Base-by-base conservation (phyloP, 2,888 invertebrate species). In the Nycteola revayana region DNA sequence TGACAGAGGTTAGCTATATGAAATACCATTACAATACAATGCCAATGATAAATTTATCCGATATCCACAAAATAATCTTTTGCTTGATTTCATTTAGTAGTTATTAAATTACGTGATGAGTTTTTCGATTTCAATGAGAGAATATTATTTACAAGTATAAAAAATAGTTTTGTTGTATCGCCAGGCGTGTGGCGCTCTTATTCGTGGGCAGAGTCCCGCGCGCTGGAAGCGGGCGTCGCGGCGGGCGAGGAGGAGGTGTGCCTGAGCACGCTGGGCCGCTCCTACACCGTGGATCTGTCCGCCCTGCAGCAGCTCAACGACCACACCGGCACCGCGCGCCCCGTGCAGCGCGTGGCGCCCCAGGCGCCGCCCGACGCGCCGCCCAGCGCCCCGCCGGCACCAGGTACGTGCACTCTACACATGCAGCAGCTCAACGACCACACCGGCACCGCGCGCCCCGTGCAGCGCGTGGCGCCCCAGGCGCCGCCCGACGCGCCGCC, bases 361-460 rank as follows among this genome's bases (percentile, higher is more conserved):
- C 74, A 75, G 21, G 41, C 58, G 6, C 45, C 55, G 28, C 32
- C 57, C 17, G 66, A 62, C 40, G 60, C 55, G 34, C 34, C 39
- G 0, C 3, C 52, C 28, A 29, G 64, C 25, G 60, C 49, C 32
- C 45, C 66, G 10, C 41, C 62, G 1, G 49, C 63, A 5, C 52
- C 68, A 3, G 72, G 73, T 66, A 5, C 14, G 5, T 14, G 14
- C 14, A 14, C 14, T 98, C n/a, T n/a, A n/a, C n/a, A n/a, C 59
- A 98, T 98, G 98, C 98, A 98, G 81, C 98, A 99, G 90, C 96
- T 98, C 52, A 99, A 98, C 80, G 98, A 99, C 89, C 98, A 98
- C 79, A 97, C 98, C 0, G 98, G 98, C 43, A 97, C 97, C 14
- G 95, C 97, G 20, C 90, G 98, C 26, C 94, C 96, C 23, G 96